Percentiles rank a stretch among this genome's conserved stretches.
Evolutionary conservation across 2,113 vertebrate genomes (phyloP).

Genomic region (Puma concolor): DNA sequence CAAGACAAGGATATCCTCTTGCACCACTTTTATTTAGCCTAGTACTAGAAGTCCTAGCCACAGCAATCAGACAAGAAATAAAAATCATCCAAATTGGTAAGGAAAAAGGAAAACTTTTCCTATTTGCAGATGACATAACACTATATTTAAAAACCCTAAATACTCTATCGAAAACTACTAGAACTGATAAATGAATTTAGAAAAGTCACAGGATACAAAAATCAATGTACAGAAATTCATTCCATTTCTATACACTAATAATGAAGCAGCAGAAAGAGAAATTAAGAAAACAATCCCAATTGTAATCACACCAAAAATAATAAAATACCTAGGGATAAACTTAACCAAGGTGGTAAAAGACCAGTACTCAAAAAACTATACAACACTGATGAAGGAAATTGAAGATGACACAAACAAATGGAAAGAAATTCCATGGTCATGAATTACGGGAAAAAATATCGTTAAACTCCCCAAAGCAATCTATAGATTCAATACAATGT

Average conservation of each 20-base stretch:
- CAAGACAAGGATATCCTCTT: not conserved
- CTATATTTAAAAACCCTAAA: not conserved
- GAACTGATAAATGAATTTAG: not conserved
- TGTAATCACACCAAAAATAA: not conserved
- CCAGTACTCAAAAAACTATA: not conserved
- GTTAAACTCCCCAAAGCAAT: not conserved
- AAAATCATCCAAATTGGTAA: not conserved
- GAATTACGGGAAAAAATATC: not conserved
- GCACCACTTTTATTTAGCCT: not conserved
- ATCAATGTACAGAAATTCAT: not conserved
- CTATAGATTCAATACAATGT: not conserved
- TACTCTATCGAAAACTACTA: not conserved
- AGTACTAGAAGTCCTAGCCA: not conserved
- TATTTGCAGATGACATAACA: not conserved
- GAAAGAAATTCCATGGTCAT: not conserved
- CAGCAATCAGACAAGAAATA: not conserved
- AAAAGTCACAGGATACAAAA: not conserved
- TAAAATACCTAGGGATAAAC: not conserved
- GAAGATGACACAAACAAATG: not conserved
- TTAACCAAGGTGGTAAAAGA: not conserved
- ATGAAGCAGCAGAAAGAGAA: not conserved
- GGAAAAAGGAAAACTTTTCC: not conserved
- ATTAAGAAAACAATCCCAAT: not conserved
- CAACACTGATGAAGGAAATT: not conserved
- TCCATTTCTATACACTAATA: not conserved